Base-by-base conservation (phyloP, 2,797 vertebrate genomes). In the Mionectes olivaceus region DNA sequence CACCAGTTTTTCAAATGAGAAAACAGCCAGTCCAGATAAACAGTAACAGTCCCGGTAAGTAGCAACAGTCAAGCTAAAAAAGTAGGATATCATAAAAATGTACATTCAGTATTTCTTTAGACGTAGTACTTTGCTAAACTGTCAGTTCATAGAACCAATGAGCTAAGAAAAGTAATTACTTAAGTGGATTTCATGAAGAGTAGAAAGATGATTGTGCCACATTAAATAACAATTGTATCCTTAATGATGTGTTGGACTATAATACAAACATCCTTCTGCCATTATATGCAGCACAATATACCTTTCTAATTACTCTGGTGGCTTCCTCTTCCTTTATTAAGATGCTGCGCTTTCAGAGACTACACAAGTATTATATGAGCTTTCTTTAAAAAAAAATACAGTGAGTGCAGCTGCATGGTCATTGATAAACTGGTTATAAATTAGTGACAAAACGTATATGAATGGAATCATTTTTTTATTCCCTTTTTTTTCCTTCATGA, bases 181-280 rank as follows among this genome's bases (percentile, higher is more conserved):
- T 98, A 98, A 98, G 98, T 98, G 98, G 97, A 97, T 98, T 98
- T 98, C 97, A 97, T 97, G 97, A 98, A 97, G 97, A 98, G 98
- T 96, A 98, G 98, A 98, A 98, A 98, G 97, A 98, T 98, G 98
- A 98, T 98, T 98, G 98, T 98, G 97, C 97, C 98, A 98, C 98
- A 98, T 98, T 98, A 98, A 98, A 98, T 98, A 98, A 98, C 98
- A 98, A 98, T 98, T 97, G 98, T 98, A 97, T 97, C 97, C 97
- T 98, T 98, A 98, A 98, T 98, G 98, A 98, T 98, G 98, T 98
- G 98, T 98, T 98, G 97, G 98, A 96, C 97, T 98, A 96, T 98
- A 98, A 98, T 97, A 97, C 97, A 98, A 98, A 98, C 97, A 98
- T 97, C 94, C 96, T 95, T 98, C 97, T 96, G 79, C 97, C 95